Evolutionary conservation across 2,888 invertebrate species (phyloP), one percentile per base, ranked within the genome.

Genomic region (Drosophila formosana): DNA sequence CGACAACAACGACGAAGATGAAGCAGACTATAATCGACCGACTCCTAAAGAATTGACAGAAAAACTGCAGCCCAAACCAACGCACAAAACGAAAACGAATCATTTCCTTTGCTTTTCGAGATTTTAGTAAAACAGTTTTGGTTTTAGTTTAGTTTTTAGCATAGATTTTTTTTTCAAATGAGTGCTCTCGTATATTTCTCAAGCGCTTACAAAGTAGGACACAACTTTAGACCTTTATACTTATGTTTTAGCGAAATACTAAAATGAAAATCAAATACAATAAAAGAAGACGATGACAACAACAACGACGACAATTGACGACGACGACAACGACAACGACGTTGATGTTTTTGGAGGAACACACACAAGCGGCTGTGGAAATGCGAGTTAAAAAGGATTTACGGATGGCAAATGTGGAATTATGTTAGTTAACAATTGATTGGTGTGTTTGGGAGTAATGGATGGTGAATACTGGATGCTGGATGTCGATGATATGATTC

Each of bases 61-160:
- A 11, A 64, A 72, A 56, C 49, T 55, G 50, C 25, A 67, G 62
- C 75, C 78, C 78, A 78, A 69, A 62, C 76, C 74, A 66, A 41
- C 18, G 18, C 39, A 30, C 25, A 66, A 80, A 80, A 60, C 61
- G n/a, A 67, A 78, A 60, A 62, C 25, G 26, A 57, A 45, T 55
- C 43, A 7, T 56, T 53, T 28, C 25, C 4, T 26, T n/a, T 37
- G 18, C 18, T 34, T 11, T 25, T 13, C n/a, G 45, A 37, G 34
- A 8, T 52, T 53, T 37, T 41, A 84, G 83, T 84, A 84, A 84
- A 84, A 84, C 82, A 82, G 88, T 82, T 87, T 86, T 86, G 72
- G 50, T 68, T 78, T 76, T 72, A 69, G 72, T 80, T 80, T 78
- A 80, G 78, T 79, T 79, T 80, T 82, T 71, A 83, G 82, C 80